phyloP scores from a whole-genome alignment of 2,797 vertebrate species.

The Trachurus trachurus region DNA sequence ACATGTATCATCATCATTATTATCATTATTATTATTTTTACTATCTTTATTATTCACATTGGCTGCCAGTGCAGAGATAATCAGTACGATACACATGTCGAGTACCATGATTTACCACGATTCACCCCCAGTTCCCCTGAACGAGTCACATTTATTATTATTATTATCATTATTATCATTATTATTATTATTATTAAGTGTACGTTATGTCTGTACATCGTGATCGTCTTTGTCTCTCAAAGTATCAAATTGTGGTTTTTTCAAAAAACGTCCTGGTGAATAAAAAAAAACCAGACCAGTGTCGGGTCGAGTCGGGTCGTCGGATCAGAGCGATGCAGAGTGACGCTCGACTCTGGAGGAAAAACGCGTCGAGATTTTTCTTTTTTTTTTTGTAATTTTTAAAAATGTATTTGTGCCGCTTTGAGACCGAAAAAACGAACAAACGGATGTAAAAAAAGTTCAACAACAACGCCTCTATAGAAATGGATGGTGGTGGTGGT shows the following conservation, averaged over 20 bases:
- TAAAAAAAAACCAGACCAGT: conserved; percentile 91
- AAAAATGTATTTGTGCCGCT: conserved; percentile 77
- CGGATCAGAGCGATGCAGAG: conserved; percentile 85
- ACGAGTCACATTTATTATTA: conserved; percentile 70
- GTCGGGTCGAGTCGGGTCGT: conserved; percentile 75
- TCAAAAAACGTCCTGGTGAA: conserved; percentile 89
- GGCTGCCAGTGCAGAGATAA: conserved; percentile 93
- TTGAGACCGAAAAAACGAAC: conserved; percentile 66
- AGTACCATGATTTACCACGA: conserved; percentile 71
- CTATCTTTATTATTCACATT: conserved; percentile 89
- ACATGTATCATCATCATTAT: conserved; percentile 78
- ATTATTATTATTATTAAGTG: conserved; percentile 29
- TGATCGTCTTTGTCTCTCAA: conserved; percentile 76
- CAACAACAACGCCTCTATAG: conserved; percentile 46
- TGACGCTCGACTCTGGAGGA: conserved; percentile 88
- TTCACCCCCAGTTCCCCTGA: conserved; percentile 62
- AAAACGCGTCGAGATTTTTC: conserved; percentile 33
- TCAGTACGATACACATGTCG: conserved; percentile 88
- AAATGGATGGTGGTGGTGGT: conserved; percentile 42
- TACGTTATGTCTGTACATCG: conserved; percentile 92
- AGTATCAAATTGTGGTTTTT: conserved; percentile 74
- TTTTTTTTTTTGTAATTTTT: conserved; percentile 54
- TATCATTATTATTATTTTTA: conserved; percentile 41
- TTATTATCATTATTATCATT: too few species aligned
- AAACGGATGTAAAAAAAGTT: conserved; percentile 3